Conservation (phyloP, 2,888 invertebrate species). For the Patella pellucida region DNA sequence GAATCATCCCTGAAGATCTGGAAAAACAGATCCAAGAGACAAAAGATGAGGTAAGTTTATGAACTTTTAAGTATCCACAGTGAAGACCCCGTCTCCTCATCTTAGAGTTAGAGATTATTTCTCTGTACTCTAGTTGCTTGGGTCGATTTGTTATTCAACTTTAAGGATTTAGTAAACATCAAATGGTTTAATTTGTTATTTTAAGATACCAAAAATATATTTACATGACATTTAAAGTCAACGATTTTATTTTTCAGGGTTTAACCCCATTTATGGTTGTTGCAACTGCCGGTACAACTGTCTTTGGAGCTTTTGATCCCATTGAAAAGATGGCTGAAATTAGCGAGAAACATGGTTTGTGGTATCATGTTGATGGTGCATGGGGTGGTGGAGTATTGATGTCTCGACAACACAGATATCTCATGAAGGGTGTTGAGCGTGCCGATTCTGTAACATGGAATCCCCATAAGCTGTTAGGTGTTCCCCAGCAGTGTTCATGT, state of each 20-base stretch:
- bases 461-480: conserved; percentile 98
- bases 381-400: conserved; percentile 77
- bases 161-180: too few relatives aligned
- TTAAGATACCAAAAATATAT: too few relatives aligned
- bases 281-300: conserved; percentile 93
- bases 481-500: conserved; percentile 95
- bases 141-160: too few relatives aligned
- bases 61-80: neutral
- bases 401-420: conserved; percentile 91
- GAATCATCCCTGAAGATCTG: conserved; percentile 90
- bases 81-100: neutral
- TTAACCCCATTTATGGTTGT: conserved; percentile 95
- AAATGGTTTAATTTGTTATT: too few relatives aligned
- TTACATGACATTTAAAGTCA: too few relatives aligned
- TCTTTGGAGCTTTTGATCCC: conserved; percentile 96
- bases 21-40: conserved; percentile 83
- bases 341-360: conserved; percentile 92
- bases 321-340: conserved; percentile 93
- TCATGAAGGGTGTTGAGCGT: conserved; percentile 86
- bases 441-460: conserved; percentile 99
- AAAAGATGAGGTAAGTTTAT: conserved; percentile 24
- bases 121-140: too few relatives aligned
- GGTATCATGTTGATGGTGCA: conserved; percentile 92
- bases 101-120: too few relatives aligned
- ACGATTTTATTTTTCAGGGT: conserved; percentile 77